A percentile compares a stretch with the other conserved stretches of the same genome.
phyloP scores from a whole-genome alignment of 2,888 invertebrate species.

The Ectemnius cavifrons region DNA sequence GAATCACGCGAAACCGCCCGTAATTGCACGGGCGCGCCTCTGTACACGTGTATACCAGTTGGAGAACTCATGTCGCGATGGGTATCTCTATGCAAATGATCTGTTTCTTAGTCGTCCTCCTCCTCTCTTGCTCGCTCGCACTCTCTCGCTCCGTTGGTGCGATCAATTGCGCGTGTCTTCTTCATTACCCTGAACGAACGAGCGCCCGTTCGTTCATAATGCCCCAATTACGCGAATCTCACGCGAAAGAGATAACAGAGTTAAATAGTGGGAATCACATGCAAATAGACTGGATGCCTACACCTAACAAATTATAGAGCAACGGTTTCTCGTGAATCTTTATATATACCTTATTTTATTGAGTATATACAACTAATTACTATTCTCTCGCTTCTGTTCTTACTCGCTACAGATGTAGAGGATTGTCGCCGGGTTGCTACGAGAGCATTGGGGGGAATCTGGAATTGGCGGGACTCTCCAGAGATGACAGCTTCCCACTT shows the following conservation, averaged over 20 bases:
- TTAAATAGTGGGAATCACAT: constrained; percentile 1
- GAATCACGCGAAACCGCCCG: constrained; percentile 37
- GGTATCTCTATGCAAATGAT: constrained; percentile 41
- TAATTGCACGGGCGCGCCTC: constrained; percentile 25
- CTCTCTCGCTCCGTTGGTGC: too few species aligned
- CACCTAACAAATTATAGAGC: too few species aligned
- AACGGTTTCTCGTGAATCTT: too few species aligned
- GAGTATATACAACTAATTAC: too few species aligned
- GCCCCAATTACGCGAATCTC: constrained; percentile 1
- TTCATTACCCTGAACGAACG: neutral
- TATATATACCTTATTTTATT: too few species aligned
- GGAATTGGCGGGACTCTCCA: too few species aligned
- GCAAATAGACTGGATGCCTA: neutral
- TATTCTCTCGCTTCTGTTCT: too few species aligned
- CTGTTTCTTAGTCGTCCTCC: neutral
- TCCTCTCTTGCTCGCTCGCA: neutral
- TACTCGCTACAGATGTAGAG: too few species aligned
- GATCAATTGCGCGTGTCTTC: constrained; percentile 6
- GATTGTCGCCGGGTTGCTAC: too few species aligned
- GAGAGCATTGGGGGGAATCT: too few species aligned
- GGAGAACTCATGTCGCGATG: constrained; percentile 28
- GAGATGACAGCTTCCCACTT: too few species aligned
- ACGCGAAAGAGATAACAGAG: neutral
- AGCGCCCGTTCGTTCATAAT: neutral
- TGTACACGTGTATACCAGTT: constrained; percentile 35